Evolutionary conservation across 2,113 vertebrate species (phyloP), one percentile per base, ranked within the genome.

Genomic region (Ellobius talpinus): DNA sequence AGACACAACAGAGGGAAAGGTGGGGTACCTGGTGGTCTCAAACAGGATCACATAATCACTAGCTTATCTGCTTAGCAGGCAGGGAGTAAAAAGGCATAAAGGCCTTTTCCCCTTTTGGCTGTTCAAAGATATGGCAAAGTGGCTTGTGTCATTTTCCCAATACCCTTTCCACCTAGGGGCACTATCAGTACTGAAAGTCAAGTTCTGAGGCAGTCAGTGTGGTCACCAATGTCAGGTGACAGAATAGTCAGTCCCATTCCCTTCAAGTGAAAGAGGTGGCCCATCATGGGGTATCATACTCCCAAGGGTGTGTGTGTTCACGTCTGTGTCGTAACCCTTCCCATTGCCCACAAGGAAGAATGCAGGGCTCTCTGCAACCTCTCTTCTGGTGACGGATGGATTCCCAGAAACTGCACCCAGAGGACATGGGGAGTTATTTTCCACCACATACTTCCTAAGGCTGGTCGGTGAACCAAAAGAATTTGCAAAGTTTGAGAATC

Each of bases 401-500:
- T 72, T 97, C 68, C 29, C 96, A 61, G 70, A 97, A 98, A 92
- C 74, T 86, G 0, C 84, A 84, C 97, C 92, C 29, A 95, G 84
- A 98, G 45, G 39, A 89, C 7, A 29, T 82, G 5, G 39, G 88
- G 31, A 5, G 5, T 66, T 61, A 87, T 96, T 97, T 89, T 17
- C 93, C 0, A 3, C 1, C 26, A 87, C 68, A 58, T 26, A 58
- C 96, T 97, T 84, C 94, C 72, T 82, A 78, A 94, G 45, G 74
- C 0, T 14, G 24, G 45, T 66, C 96, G 78, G 97, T 92, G 33
- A 98, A 92, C 88, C 96, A 97, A 87, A 97, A 94, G 89, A 97
- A 98, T 36, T 55, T 95, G 74, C 91, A 90, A 98, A 17, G 5
- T 97, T 94, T 97, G 86, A 97, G 95, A 97, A 47, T 17, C 2